A percentile compares a stretch with the other conserved stretches of the same genome.
phyloP scores from a whole-genome alignment of 2,888 invertebrate species.

The Ramazzottius varieornatus region DNA sequence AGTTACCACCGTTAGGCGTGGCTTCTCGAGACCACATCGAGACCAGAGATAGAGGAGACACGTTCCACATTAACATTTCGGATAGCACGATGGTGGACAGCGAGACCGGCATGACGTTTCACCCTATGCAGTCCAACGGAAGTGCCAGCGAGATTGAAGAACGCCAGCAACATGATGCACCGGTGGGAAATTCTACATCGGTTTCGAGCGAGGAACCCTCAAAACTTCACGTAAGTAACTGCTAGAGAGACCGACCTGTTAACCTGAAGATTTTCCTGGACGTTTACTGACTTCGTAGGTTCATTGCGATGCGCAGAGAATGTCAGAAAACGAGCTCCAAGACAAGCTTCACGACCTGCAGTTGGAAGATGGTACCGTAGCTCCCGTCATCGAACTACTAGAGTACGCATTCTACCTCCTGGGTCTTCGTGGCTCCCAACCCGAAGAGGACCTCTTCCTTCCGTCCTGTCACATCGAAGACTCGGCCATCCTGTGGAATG shows the following conservation, averaged over 20 bases:
- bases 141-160: not conserved
- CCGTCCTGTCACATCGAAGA: not conserved
- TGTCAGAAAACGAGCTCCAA: not conserved
- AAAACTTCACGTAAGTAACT: too few relatives aligned
- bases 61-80: not conserved
- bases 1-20: too few relatives aligned
- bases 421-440: not conserved
- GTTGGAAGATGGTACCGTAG: not conserved
- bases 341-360: not conserved
- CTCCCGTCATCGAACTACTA: not conserved
- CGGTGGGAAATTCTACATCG: too few relatives aligned
- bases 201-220: too few relatives aligned
- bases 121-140: not conserved
- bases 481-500: not conserved
- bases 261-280: too few relatives aligned
- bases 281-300: not conserved
- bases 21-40: too few relatives aligned
- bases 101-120: not conserved
- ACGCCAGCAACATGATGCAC: too few relatives aligned
- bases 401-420: constrained; percentile 2
- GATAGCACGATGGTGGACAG: constrained; percentile 3
- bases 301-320: not conserved
- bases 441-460: not conserved
- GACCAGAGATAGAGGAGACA: too few relatives aligned
- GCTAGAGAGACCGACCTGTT: too few relatives aligned